Evolutionary conservation across 1,140 invertebrate species (phyloP).

Genomic region (Leptinotarsa texana): DNA sequence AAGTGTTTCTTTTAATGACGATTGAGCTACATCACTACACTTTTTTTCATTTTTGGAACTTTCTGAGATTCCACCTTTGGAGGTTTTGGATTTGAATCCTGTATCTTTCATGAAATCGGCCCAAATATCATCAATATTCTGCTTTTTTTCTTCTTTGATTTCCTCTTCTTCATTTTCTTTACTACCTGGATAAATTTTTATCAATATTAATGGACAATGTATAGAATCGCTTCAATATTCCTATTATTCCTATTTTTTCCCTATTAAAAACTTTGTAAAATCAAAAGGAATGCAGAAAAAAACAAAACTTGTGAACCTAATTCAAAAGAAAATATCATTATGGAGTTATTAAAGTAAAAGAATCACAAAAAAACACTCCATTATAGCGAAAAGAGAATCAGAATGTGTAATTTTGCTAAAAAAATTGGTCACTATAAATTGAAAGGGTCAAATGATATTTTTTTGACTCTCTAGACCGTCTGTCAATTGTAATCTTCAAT

Average conservation of each 20-base stretch:
- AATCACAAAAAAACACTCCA: too few relatives aligned
- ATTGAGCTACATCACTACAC: conserved; percentile 19
- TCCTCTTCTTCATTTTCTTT: conserved; percentile 21
- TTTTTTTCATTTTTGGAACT: conserved; percentile 44
- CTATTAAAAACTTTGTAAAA: neutral
- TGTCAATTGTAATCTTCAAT: too few relatives aligned
- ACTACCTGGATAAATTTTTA: conserved; percentile 13
- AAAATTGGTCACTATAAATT: too few relatives aligned
- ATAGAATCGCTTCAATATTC: too few relatives aligned
- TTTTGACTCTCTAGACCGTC: too few relatives aligned
- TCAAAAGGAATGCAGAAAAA: neutral
- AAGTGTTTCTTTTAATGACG: conserved; percentile 22
- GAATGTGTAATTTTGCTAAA: too few relatives aligned
- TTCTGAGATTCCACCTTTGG: conserved; percentile 1
- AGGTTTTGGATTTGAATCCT: conserved; percentile 58
- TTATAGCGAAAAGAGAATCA: too few relatives aligned
- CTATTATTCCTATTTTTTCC: too few relatives aligned
- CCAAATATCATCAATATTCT: conserved; percentile 72
- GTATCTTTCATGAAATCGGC: conserved; percentile 75
- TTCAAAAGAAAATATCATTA: neutral
- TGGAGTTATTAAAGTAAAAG: too few relatives aligned
- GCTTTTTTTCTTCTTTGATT: conserved; percentile 65
- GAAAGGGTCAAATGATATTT: too few relatives aligned
- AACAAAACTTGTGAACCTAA: neutral
- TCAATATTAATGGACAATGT: neutral